Base-by-base conservation (phyloP, 2,888 invertebrate species). In the Seira ritae region DNA sequence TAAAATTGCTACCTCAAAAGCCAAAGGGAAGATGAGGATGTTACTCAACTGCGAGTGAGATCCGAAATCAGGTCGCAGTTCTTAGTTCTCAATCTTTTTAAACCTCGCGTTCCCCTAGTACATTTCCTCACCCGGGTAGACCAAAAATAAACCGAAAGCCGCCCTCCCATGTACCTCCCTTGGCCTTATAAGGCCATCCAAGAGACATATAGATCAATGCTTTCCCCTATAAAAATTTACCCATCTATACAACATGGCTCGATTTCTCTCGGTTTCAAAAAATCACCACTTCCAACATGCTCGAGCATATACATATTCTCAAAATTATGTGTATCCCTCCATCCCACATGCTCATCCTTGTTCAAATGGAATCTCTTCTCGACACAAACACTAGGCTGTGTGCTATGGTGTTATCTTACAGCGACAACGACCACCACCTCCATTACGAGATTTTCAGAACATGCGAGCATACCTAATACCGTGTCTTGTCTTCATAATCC, bases 171-270 rank as follows among this genome's bases (percentile, higher is more conserved):
- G 80, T 84, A 84, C 86, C 88, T 87, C 88, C 88, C 86, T 87
- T 88, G 86, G 87, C 88, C 88, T 86, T 88, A 87, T 87, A 88
- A 85, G 88, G 88, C 81, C 88, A 86, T 88, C 85, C 84, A 86
- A 85, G 77, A 87, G 85, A 84, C 82, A 86, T 86, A 85, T 86
- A 85, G 79, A 80, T 80, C 76, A 42, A 24, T 65, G 66, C 74
- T 68, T 70, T 31, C 66, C 31, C 71, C 46, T 55, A 78, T 71
- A 68, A 3, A 31, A 31, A 31, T n/a, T 31, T 37, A 17, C 22
- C n/a, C n/a, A n/a, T n/a, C n/a, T n/a, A n/a, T n/a, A n/a, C n/a
- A n/a, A n/a, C n/a, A n/a, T n/a, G n/a, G n/a, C n/a, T n/a, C n/a
- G n/a, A n/a, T n/a, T n/a, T n/a, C n/a, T n/a, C n/a, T 50, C n/a